phyloP scores from a whole-genome alignment of 2,888 invertebrate species.

The Andrena bucephala region DNA sequence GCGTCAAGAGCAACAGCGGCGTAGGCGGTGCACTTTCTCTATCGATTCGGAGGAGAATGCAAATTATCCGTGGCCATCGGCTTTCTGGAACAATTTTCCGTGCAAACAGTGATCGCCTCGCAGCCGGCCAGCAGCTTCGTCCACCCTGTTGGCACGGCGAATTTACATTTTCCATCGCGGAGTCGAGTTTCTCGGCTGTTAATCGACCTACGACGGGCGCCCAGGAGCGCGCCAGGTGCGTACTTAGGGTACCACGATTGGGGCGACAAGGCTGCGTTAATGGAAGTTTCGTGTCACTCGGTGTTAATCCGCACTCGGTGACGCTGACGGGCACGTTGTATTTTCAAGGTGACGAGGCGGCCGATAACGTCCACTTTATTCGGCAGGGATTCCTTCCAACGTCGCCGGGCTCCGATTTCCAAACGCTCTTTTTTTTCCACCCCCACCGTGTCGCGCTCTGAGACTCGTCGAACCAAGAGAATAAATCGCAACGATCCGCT shows the following conservation, averaged over 20 bases:
- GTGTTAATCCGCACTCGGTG: constrained; percentile 68
- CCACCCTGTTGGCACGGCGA: constrained; percentile 26
- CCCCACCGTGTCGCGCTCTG: not conserved
- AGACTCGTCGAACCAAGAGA: not conserved
- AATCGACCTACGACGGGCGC: constrained; percentile 46
- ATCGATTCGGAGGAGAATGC: constrained; percentile 32
- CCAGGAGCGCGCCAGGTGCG: constrained; percentile 69
- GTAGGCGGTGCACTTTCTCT: not conserved
- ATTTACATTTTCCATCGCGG: constrained; percentile 67
- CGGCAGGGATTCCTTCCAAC: constrained; percentile 6
- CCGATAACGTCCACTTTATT: constrained; percentile 42
- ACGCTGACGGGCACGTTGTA: constrained; percentile 37
- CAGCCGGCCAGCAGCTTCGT: constrained; percentile 16
- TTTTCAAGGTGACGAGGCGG: constrained; percentile 61
- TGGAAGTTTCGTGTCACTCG: constrained; percentile 79
- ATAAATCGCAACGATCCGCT: constrained; percentile 9
- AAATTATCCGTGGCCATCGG: constrained; percentile 15
- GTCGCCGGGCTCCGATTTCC: constrained; percentile 20
- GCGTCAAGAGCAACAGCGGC: not conserved
- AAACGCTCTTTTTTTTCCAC: not conserved
- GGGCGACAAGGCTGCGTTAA: constrained; percentile 74
- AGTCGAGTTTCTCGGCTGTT: constrained; percentile 46
- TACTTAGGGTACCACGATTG: constrained; percentile 60
- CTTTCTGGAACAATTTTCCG: constrained; percentile 26
- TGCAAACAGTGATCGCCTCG: constrained; percentile 48